A percentile compares a stretch with the other conserved stretches of the same genome.
phyloP scores from a whole-genome alignment of 92 coral and sea anemone species.

The Phenganax stokvisi region DNA sequence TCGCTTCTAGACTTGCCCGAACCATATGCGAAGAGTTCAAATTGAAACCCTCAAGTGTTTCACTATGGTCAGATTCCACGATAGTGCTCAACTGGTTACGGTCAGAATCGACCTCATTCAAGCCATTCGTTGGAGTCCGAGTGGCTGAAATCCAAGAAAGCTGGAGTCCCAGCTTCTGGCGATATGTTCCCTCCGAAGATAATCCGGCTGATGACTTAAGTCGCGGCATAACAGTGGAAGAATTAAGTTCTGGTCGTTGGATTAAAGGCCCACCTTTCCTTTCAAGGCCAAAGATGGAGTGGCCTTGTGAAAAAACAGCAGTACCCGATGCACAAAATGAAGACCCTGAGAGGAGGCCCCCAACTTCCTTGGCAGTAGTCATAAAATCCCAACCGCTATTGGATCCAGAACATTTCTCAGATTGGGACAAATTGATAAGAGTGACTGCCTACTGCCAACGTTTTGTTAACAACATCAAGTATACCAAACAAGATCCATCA shows the following conservation, averaged over 20 bases:
- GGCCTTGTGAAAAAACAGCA: conserved; percentile 24
- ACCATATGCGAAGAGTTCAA: conserved; percentile 34
- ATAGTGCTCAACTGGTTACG: conserved; percentile 42
- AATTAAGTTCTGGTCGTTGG: conserved; percentile 39
- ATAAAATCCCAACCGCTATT: conserved; percentile 16
- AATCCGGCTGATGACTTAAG: conserved; percentile 51
- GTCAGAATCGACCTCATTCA: conserved; percentile 36
- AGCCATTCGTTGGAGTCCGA: conserved; percentile 43
- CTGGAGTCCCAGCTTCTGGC: conserved; percentile 39
- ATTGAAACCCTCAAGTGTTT: conserved; percentile 28
- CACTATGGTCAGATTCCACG: conserved; percentile 46
- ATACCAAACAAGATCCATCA: conserved; percentile 1
- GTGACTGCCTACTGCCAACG: conserved; percentile 48
- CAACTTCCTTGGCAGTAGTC: conserved; percentile 10
- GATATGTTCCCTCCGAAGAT: conserved; percentile 34
- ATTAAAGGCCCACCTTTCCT: conserved; percentile 43
- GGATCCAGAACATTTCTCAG: conserved; percentile 36
- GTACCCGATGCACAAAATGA: not conserved
- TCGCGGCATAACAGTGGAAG: conserved; percentile 37
- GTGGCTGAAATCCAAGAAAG: conserved; percentile 49
- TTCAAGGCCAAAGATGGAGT: conserved; percentile 24
- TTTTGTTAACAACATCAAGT: conserved; percentile 30
- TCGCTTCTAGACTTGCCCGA: conserved; percentile 34
- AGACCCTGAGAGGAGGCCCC: conserved; percentile 34
- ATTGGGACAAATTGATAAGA: conserved; percentile 30